Conservation (phyloP, 2,888 invertebrate genomes). For the Uropetala carovei region DNA sequence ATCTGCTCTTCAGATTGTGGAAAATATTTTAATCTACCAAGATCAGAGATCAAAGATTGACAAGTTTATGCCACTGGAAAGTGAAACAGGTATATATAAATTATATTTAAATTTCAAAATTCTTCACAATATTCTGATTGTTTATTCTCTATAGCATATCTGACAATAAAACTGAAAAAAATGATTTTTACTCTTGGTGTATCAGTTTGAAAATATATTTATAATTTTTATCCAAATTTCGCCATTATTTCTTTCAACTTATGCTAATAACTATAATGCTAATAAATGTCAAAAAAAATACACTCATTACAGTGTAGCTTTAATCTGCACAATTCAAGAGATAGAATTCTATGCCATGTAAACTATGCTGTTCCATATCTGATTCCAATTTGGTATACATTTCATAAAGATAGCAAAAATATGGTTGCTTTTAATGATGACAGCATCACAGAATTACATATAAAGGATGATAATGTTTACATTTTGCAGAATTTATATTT, state of each 20-base stretch:
- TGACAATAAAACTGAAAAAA: background rate
- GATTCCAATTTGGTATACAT: background rate
- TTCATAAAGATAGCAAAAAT: background rate
- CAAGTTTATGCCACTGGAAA: background rate
- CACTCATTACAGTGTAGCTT: too few species aligned
- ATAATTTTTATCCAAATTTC: background rate
- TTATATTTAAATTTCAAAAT: background rate
- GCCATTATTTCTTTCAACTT: too few species aligned
- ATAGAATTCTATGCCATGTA: background rate
- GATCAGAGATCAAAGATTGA: background rate
- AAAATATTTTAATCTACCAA: constrained; percentile 1
- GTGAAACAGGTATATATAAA: background rate
- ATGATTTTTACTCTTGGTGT: background rate
- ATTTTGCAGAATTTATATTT: background rate
- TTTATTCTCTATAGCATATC: background rate
- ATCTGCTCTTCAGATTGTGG: background rate
- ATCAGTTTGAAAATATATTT: background rate
- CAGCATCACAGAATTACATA: too few species aligned
- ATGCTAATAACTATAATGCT: too few species aligned
- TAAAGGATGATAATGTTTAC: background rate
- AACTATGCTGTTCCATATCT: background rate
- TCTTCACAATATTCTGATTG: background rate
- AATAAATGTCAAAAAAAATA: too few species aligned
- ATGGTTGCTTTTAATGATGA: background rate
- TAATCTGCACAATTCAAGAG: background rate